Conservation (phyloP, 2,113 vertebrate genomes). For the Cephalopholis sonnerati region DNA sequence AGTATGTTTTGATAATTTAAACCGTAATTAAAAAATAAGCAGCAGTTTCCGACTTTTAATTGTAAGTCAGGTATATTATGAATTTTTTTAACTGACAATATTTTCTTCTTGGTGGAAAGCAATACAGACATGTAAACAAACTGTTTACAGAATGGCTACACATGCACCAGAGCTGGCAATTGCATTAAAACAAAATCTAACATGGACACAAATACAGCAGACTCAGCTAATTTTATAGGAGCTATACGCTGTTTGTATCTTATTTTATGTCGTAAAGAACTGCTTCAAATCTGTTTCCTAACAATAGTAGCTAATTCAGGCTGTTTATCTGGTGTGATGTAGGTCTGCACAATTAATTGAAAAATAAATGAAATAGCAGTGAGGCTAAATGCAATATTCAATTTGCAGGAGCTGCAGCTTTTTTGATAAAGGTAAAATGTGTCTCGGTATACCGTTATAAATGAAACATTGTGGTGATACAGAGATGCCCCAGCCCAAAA, state of each 20-base stretch:
- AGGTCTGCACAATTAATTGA: too few relatives aligned
- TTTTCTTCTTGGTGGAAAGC: background rate
- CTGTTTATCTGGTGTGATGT: too few relatives aligned
- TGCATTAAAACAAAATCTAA: background rate
- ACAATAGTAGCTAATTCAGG: too few relatives aligned
- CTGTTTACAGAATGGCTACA: background rate
- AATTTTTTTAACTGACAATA: background rate
- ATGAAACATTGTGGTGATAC: too few relatives aligned
- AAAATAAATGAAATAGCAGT: too few relatives aligned
- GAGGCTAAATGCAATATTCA: too few relatives aligned
- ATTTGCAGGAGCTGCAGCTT: too few relatives aligned
- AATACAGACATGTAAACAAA: background rate
- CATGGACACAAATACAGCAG: background rate
- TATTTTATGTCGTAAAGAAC: too few relatives aligned
- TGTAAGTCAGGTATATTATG: background rate
- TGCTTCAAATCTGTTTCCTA: too few relatives aligned
- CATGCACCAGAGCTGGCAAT: background rate
- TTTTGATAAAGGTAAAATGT: too few relatives aligned
- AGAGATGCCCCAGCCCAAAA: too few relatives aligned
- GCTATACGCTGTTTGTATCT: background rate
- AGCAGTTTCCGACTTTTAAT: background rate
- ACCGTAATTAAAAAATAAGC: background rate
- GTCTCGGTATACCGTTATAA: too few relatives aligned
- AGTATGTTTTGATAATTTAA: background rate
- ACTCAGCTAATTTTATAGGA: background rate